Conservation (phyloP, 2,113 vertebrate species). For the Pygoscelis adeliae region DNA sequence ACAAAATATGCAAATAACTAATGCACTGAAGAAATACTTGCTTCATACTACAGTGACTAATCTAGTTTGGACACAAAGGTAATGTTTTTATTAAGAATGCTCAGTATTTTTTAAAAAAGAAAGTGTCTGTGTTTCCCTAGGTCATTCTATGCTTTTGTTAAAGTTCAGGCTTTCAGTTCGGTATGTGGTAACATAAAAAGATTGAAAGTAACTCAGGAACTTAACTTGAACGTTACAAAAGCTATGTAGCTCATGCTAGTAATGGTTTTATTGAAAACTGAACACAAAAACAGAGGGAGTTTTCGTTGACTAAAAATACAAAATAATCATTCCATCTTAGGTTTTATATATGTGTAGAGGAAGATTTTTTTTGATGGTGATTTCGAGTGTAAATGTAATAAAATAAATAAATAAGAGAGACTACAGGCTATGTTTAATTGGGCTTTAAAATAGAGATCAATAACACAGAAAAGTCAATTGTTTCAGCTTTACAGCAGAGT, state of each 20-base stretch:
- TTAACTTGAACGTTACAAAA: neutral
- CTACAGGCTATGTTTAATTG: slow-evolving; percentile 76
- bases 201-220: neutral
- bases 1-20: neutral
- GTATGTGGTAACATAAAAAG: neutral
- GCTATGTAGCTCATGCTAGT: neutral
- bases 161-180: neutral
- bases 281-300: neutral
- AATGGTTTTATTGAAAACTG: neutral
- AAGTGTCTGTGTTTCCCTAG: neutral
- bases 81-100: neutral
- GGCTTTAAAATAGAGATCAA: slow-evolving; percentile 81
- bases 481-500: slow-evolving; percentile 95
- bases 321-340: neutral
- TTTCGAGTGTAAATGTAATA: slow-evolving; percentile 49
- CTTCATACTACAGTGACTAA: neutral
- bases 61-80: neutral
- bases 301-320: slow-evolving; percentile 2
- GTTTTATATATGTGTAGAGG: neutral
- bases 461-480: slow-evolving; percentile 79
- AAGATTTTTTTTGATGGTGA: slow-evolving; percentile 26
- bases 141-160: neutral
- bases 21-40: neutral
- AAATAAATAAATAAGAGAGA: slow-evolving; percentile 16
- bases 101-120: neutral